phyloP scores from a whole-genome alignment of 2,113 vertebrate genomes.

The Pygoscelis antarcticus region DNA sequence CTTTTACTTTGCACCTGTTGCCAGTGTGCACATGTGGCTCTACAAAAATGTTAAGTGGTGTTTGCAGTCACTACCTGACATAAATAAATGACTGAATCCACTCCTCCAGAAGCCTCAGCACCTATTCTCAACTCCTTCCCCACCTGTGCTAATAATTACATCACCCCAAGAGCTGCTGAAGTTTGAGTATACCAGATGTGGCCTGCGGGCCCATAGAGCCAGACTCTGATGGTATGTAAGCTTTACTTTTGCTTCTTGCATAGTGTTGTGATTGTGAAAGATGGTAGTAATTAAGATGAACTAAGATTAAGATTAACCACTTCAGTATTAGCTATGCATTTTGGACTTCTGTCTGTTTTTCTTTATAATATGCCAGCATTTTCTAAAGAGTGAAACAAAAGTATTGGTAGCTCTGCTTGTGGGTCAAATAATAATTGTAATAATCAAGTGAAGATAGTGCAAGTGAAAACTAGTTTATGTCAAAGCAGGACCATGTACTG shows the following conservation, averaged over 20 bases:
- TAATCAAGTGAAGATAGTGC: background rate
- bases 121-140: background rate
- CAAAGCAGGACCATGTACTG: background rate
- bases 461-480: background rate
- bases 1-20: slow-evolving; percentile 5
- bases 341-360: background rate
- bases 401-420: background rate
- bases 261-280: background rate
- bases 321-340: background rate
- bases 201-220: background rate
- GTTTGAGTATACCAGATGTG: background rate
- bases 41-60: background rate
- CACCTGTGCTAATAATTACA: slow-evolving; percentile 45
- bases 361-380: background rate
- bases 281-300: background rate
- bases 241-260: background rate
- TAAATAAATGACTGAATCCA: background rate
- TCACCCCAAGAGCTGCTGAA: background rate
- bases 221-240: background rate
- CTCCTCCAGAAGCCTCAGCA: background rate
- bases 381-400: background rate
- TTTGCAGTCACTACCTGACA: background rate
- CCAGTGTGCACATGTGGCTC: background rate
- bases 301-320: background rate
- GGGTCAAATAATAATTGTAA: background rate